Conservation (phyloP, 2,113 vertebrate genomes). For the Cebus imitator region DNA sequence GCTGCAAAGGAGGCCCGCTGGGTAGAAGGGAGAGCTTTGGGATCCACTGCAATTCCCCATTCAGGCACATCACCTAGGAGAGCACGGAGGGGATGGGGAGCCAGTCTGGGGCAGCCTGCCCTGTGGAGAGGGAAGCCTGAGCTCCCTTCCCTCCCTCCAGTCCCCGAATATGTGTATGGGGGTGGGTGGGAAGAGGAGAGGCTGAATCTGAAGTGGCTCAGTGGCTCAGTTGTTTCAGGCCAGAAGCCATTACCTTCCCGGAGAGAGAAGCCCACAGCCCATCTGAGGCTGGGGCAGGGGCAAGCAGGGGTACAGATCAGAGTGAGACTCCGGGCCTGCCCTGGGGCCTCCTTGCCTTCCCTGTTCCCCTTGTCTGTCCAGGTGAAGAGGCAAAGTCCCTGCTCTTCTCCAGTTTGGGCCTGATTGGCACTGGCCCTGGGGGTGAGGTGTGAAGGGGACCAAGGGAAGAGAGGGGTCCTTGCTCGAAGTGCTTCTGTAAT, state of each 20-base stretch:
- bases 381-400: not conserved
- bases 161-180: not conserved
- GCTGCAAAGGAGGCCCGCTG: conserved; percentile 18
- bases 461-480: not conserved
- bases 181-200: not conserved
- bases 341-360: not conserved
- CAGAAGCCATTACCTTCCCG: conserved; percentile 74
- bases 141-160: not conserved
- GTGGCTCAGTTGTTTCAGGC: conserved; percentile 72
- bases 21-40: not conserved
- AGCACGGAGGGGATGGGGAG: not conserved
- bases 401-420: not conserved
- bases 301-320: not conserved
- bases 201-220: not conserved
- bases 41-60: not conserved
- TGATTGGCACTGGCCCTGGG: not conserved
- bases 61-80: conserved; percentile 17
- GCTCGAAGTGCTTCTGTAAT: not conserved
- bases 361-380: not conserved
- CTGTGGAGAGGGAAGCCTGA: conserved; percentile 63
- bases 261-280: conserved; percentile 57
- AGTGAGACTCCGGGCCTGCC: not conserved
- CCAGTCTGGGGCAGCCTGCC: conserved; percentile 24
- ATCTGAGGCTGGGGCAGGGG: conserved; percentile 65
- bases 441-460: not conserved